Conservation (phyloP, 1,140 invertebrate genomes). For the Eciton burchellii region DNA sequence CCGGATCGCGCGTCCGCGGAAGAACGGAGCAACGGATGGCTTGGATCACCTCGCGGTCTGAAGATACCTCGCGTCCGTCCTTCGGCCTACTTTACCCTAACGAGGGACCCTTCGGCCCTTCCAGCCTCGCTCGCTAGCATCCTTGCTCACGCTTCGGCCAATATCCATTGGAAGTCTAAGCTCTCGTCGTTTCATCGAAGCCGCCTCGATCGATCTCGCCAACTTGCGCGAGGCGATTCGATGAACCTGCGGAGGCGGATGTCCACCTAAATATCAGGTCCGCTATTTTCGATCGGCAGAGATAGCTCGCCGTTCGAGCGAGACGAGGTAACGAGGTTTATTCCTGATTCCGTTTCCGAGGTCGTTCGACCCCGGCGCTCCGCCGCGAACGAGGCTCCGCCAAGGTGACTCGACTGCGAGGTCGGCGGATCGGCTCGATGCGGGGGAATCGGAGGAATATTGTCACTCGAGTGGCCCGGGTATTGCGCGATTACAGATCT, state of each 20-base stretch:
- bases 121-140: no score
- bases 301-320: conserved; percentile 23
- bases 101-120: no score
- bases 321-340: conserved; percentile 34
- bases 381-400: neutral
- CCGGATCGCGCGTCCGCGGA: conserved; percentile 29
- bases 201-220: conserved; percentile 45
- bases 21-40: no score
- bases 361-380: conserved; percentile 6
- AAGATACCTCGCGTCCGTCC: no score
- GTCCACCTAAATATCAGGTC: no score
- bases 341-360: conserved; percentile 1
- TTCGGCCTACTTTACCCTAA: conserved; percentile 43
- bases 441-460: neutral
- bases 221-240: conserved; percentile 49
- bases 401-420: neutral
- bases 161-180: conserved; percentile 49
- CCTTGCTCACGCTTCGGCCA: conserved; percentile 2
- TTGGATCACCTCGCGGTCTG: no score
- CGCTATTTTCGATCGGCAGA: conserved; percentile 1
- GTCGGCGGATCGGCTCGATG: conserved; percentile 2
- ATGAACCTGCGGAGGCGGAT: conserved; percentile 59
- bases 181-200: no score
- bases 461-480: neutral
- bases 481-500: neutral